phyloP scores from a whole-genome alignment of 2,888 invertebrate species.

The Hybos culiciformis region DNA sequence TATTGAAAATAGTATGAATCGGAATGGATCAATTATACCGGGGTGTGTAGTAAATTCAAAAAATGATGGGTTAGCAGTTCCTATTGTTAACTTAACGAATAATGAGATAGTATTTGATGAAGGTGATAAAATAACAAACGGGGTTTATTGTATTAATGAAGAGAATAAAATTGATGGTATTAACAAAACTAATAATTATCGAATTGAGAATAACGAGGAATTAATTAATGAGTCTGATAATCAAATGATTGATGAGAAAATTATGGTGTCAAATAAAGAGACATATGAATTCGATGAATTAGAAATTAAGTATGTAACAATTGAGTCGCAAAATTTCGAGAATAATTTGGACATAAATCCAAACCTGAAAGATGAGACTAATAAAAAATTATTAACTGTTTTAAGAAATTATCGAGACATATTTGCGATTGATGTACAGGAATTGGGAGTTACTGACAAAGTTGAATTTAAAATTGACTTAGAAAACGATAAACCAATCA shows the following conservation, averaged over 20 bases:
- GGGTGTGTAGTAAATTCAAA: background rate
- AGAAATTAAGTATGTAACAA: background rate
- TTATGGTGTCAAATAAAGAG: too few relatives aligned
- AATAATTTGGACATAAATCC: background rate
- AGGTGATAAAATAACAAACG: background rate
- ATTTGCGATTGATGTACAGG: constrained; percentile 10
- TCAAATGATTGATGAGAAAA: too few relatives aligned
- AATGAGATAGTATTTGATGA: background rate
- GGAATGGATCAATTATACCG: background rate
- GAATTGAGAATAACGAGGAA: too few relatives aligned
- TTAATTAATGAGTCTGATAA: too few relatives aligned
- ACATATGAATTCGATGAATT: too few relatives aligned
- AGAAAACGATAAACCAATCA: constrained; percentile 8
- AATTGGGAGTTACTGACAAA: constrained; percentile 9
- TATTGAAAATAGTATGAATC: background rate
- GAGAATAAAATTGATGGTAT: background rate
- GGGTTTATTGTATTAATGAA: background rate
- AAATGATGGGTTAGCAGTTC: background rate
- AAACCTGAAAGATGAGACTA: background rate
- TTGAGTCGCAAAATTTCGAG: background rate
- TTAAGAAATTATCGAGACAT: constrained; percentile 8
- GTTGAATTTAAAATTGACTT: constrained; percentile 12
- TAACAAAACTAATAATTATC: too few relatives aligned
- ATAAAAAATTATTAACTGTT: constrained; percentile 8
- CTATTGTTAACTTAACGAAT: background rate